Conservation (phyloP, 1,140 invertebrate genomes). For the Drosophila punjabiensis region DNA sequence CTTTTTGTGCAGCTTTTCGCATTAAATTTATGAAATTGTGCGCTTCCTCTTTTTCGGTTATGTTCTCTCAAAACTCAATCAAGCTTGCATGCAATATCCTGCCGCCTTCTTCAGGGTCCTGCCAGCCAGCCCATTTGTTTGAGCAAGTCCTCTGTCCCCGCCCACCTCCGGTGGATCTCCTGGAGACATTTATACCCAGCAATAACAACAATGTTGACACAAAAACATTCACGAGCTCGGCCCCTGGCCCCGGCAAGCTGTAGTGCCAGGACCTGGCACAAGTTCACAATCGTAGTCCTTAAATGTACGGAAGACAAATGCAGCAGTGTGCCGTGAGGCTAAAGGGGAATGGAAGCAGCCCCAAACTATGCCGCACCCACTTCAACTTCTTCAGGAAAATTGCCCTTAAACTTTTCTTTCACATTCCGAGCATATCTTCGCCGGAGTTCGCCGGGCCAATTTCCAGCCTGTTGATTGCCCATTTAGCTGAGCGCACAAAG, state of each 20-base stretch:
- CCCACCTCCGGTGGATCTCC: conserved; percentile 18
- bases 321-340: conserved; percentile 39
- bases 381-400: conserved; percentile 51
- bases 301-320: conserved; percentile 67
- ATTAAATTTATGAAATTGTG: conserved; percentile 82
- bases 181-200: conserved; percentile 70
- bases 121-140: conserved; percentile 46
- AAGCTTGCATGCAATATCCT: conserved; percentile 81
- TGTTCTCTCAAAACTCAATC: conserved; percentile 80
- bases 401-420: conserved; percentile 69
- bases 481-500: conserved; percentile 47
- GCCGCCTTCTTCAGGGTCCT: conserved; percentile 38
- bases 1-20: conserved; percentile 68
- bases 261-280: conserved; percentile 24
- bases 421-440: conserved; percentile 65
- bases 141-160: conserved; percentile 17
- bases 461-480: conserved; percentile 76
- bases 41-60: conserved; percentile 67
- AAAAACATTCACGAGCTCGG: conserved; percentile 56
- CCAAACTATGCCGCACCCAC: conserved; percentile 45
- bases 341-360: conserved; percentile 6
- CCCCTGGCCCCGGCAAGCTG: conserved; percentile 24
- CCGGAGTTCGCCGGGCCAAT: conserved; percentile 32
- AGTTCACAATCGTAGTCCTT: conserved; percentile 16
- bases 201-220: conserved; percentile 62